Evolutionary conservation across 37 sponge, comb jelly and placozoan genomes (phyloP), one percentile per base, ranked within the genome.

Genomic region (Ianthella basta): DNA sequence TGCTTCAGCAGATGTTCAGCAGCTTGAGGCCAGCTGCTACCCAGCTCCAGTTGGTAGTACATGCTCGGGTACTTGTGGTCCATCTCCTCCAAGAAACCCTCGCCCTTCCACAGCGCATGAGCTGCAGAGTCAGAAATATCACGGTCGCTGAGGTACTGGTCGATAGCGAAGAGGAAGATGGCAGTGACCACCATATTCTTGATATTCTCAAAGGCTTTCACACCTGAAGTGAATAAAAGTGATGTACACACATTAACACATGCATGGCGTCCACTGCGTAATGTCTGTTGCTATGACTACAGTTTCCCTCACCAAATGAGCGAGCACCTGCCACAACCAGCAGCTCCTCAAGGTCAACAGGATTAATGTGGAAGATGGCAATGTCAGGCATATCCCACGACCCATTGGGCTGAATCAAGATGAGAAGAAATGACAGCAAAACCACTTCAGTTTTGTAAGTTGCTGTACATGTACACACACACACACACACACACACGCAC

Each of bases 41-140:
- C 92, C 55, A 92, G 83, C 72, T 92, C 92, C 64, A 92, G 70
- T 19, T 83, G 78, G 65, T 82, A 59, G 78, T 77, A 82, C 54
- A 92, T 44, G 33, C 86, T 83, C 18, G 86, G 89, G 72, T 86
- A 83, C 55, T 19, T 56, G 69, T 82, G 68, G 78, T 92, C 83
- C 44, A 65, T 37, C 19, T 79, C 24, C 14, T 30, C 32, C 36
- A 77, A 64, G 79, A 64, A 88, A 23, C 39, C 59, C 56, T 77
- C 59, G 18, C 87, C 89, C 84, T 83, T 92, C 37, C 65, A 39
- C 72, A 88, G 34, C 89, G 55, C 41, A 89, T 60, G 16, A 53
- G 27, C 36, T 25, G 29, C 19, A 86, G 65, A n/a, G 38, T 61
- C 38, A 25, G 75, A 65, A 59, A 75, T 12, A 84, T 56, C 34